Evolutionary conservation across 1,140 invertebrate genomes (phyloP), one percentile per base, ranked within the genome.

Genomic region (Kradibia gibbosae): DNA sequence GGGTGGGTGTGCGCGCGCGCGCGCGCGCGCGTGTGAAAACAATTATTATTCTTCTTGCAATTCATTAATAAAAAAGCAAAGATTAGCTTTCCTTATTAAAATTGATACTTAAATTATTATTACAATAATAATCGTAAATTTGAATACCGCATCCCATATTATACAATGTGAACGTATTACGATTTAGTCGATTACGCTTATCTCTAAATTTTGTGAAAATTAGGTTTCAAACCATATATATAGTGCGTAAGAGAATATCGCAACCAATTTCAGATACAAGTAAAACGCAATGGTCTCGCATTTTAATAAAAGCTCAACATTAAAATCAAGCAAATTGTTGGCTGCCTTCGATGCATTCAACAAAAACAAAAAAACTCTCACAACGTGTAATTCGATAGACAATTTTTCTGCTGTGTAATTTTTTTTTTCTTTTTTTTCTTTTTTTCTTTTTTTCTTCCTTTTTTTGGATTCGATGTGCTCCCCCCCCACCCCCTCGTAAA

Each of bases 271-370:
- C 39, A 22, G 39, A 28, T 5, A 10, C 25, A 71, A 28, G 67
- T 71, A 55, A 60, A 60, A n/a, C n/a, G n/a, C n/a, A 75, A 57
- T 22, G 25, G n/a, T 42, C 22, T 34, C 22, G 7, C 28, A 15
- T n/a, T 50, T 42, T 67, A 53, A 80, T 72, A 60, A 72, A 80
- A 80, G 31, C 15, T 80, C 53, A 72, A 80, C 53, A 72, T 36
- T 28, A 28, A 42, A 55, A 71, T 57, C 25, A 71, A 70, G 50
- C 65, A 77, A 42, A 65, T 77, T 34, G 36, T 25, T 78, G 17
- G 36, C 39, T n/a, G n/a, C 10, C 31, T 22, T 39, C 34, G n/a
- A 1, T 67, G 57, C 17, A 55, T 65, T 65, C 31, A 7, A 31
- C 28, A 28, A 5, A 8, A 17, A 73, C 28, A 73, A 73, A 50